Evolutionary conservation across 2,113 vertebrate species (phyloP).

Genomic region (Crotalus tigris): DNA sequence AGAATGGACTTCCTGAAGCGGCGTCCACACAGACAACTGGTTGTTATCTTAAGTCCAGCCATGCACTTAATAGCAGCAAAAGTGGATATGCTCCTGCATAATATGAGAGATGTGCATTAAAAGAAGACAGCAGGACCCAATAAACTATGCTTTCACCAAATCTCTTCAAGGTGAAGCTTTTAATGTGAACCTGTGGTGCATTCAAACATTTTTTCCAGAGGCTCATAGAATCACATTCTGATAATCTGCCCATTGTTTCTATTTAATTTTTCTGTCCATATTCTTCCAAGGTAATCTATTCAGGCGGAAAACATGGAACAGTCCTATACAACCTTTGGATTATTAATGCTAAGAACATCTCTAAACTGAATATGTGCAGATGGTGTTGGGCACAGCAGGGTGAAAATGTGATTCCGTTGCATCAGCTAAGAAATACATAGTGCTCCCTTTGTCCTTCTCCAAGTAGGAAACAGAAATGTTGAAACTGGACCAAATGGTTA

Average conservation of each 20-base stretch:
- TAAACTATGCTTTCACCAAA: not conserved
- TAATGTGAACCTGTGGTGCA: not conserved
- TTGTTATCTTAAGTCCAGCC: not conserved
- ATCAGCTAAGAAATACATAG: constrained; percentile 16
- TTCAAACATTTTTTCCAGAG: not conserved
- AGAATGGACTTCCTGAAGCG: no score
- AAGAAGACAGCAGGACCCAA: not conserved
- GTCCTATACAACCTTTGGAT: not conserved
- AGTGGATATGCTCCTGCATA: not conserved
- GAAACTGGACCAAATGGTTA: constrained; percentile 18
- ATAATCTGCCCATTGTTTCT: not conserved
- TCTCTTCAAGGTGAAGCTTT: not conserved
- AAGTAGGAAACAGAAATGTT: constrained; percentile 25
- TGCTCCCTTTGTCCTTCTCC: constrained; percentile 9
- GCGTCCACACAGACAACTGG: no score
- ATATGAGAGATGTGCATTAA: not conserved
- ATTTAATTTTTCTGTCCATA: not conserved
- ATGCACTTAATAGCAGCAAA: not conserved
- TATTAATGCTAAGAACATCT: not conserved
- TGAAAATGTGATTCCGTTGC: not conserved
- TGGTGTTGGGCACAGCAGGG: constrained; percentile 4
- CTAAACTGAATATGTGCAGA: not conserved
- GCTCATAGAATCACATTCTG: not conserved
- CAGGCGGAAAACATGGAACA: not conserved
- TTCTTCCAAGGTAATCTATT: not conserved